These are phyloP conservation scores for Excalfactoria chinensis DNA, from an alignment of 2,113 vertebrate genomes.

Conservation along the genomic window DNA sequence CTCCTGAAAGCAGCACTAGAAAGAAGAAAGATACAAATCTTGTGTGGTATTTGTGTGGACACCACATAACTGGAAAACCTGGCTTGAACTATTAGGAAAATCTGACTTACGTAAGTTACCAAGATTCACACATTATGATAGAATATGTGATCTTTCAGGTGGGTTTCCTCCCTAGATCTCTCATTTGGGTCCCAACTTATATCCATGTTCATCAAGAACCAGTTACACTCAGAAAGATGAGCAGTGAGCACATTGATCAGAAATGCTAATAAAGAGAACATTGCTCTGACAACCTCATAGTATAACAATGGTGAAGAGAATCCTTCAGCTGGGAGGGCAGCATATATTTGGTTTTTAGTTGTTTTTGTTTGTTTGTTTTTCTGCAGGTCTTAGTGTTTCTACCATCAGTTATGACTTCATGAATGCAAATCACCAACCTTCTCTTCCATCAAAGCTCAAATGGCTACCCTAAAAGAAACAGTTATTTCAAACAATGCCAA, in stretches of 20 bases:
- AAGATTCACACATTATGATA: neutral
- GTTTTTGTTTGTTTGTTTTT: neutral
- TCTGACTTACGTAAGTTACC: neutral
- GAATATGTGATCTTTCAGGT: neutral
- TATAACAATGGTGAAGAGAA: neutral
- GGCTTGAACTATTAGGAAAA: neutral
- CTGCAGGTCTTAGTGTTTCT: neutral
- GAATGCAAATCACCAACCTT: neutral
- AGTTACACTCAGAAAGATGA: neutral
- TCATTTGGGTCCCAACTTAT: neutral
- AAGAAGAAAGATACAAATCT: neutral
- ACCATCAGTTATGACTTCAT: neutral
- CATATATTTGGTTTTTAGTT: rapidly evolving
- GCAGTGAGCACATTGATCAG: neutral
- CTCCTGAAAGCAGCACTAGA: neutral
- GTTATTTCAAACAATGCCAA: neutral
- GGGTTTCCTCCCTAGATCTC: neutral
- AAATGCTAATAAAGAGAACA: neutral
- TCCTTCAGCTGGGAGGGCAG: neutral
- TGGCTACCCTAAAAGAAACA: neutral
- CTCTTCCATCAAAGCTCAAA: neutral
- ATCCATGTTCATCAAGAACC: neutral
- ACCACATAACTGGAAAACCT: neutral
- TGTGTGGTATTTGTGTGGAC: neutral
- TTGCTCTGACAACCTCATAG: neutral